Evolutionary conservation across 2,797 vertebrate genomes (phyloP).

Genomic region (Lycodopsis pacificus): DNA sequence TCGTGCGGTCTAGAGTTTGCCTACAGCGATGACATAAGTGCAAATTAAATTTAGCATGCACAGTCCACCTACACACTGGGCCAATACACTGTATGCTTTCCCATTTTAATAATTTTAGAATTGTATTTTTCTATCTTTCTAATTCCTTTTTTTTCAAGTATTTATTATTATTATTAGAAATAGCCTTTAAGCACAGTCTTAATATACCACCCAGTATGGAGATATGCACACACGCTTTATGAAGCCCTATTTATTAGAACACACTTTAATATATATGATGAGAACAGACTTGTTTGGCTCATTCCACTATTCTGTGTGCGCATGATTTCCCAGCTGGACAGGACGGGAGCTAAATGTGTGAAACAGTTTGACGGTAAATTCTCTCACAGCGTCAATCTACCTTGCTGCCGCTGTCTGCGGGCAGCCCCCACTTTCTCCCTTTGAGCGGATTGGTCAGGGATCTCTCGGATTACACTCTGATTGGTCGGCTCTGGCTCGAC

Average conservation of each 20-base stretch:
- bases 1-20: background rate
- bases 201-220: background rate
- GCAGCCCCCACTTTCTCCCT: constrained; percentile 38
- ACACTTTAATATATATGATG: background rate
- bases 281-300: background rate
- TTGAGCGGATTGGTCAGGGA: constrained; percentile 71
- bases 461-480: constrained; percentile 62
- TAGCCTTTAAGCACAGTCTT: background rate
- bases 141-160: background rate
- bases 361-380: constrained; percentile 61
- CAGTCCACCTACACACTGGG: background rate
- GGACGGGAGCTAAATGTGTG: background rate
- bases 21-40: background rate
- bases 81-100: background rate
- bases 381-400: constrained; percentile 81
- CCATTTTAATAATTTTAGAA: background rate
- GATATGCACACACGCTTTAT: background rate
- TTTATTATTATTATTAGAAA: background rate
- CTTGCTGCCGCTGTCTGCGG: constrained; percentile 70
- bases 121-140: background rate
- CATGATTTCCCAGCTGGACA: background rate
- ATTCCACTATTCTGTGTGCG: background rate
- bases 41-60: background rate
- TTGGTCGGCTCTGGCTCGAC: constrained; percentile 68
- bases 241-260: background rate